Base-by-base conservation (phyloP, 2,113 vertebrate genomes). In the Jacana jacana region DNA sequence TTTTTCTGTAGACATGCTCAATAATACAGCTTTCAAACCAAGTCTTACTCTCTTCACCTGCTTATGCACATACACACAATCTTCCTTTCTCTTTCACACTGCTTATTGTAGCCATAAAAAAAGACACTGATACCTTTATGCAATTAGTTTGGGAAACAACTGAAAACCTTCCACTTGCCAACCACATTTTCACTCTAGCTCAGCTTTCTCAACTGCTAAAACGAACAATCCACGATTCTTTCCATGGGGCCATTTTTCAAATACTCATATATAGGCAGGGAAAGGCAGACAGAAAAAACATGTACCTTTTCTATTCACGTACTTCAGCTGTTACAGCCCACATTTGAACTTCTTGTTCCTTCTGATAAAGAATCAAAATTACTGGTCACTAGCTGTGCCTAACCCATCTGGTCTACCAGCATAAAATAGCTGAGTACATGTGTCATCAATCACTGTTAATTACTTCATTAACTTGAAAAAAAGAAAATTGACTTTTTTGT, bases 381-480 rank as follows among this genome's bases (percentile, higher is more conserved):
- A 72, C 52, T 79, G 94, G 95, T 95, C 95, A 94, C 93, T 95
- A 60, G 77, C 77, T 95, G 93, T 94, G 85, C 93, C 85, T 93
- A 96, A 95, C 89, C 91, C 88, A 95, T 95, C 93, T 96, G 96
- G 60, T 92, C 91, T 71, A 65, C 57, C 65, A 88, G 70, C 82
- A 92, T 6, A 96, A 81, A 97, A 92, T 51, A 91, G 72, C 90
- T 93, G 40, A 90, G 88, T 76, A 95, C 69, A 88, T 94, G 91
- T 94, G 89, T 96, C 94, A 97, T 95, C 91, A 95, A 95, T 96
- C 95, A 97, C 75, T 84, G 85, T 48, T 94, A 94, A 95, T 97
- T 90, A 95, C 91, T 96, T 96, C 89, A 96, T 91, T 95, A 96
- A 93, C 91, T 94, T 76, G 44, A 54, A 93, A 79, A 89, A 89